phyloP scores from a whole-genome alignment of 2,888 invertebrate genomes.

The Hoplodrina ambigua region DNA sequence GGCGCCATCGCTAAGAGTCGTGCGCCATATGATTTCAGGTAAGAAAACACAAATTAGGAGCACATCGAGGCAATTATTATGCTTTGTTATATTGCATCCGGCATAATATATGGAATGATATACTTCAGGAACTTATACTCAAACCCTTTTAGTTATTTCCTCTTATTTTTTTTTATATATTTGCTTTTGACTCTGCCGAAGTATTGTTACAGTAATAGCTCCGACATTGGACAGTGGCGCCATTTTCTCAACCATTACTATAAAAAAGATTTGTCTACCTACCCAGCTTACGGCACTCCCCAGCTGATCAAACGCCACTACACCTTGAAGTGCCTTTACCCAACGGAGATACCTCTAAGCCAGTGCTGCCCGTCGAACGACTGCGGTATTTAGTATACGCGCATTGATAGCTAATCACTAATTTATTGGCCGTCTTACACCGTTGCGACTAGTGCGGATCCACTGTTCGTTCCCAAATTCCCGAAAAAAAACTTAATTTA shows the following conservation, averaged over 20 bases:
- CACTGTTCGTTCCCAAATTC: too few relatives aligned
- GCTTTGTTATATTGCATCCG: not conserved
- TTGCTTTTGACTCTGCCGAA: not conserved
- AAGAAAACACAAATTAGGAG: not conserved
- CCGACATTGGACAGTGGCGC: not conserved
- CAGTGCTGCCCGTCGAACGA: conserved; percentile 37
- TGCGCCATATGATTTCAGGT: too few relatives aligned
- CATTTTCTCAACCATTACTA: conserved; percentile 3
- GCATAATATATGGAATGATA: not conserved
- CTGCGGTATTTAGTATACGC: conserved; percentile 44
- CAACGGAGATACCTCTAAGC: conserved; percentile 33
- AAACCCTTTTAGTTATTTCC: conserved; percentile 1
- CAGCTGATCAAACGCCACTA: conserved; percentile 21
- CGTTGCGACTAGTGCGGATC: not conserved
- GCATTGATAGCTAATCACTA: conserved; percentile 41
- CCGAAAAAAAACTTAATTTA: too few relatives aligned
- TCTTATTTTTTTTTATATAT: too few relatives aligned
- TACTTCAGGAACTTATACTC: not conserved
- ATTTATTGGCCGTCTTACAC: not conserved
- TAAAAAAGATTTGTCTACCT: conserved; percentile 29
- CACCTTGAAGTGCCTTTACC: conserved; percentile 15
- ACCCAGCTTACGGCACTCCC: conserved; percentile 36
- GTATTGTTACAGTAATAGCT: not conserved
- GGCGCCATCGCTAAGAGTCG: too few relatives aligned
- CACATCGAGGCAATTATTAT: not conserved